A percentile compares a stretch with the other conserved stretches of the same genome.
These are phyloP conservation scores for Electrona antarctica DNA, from an alignment of 2,113 vertebrate genomes.

Conservation along the genomic window DNA sequence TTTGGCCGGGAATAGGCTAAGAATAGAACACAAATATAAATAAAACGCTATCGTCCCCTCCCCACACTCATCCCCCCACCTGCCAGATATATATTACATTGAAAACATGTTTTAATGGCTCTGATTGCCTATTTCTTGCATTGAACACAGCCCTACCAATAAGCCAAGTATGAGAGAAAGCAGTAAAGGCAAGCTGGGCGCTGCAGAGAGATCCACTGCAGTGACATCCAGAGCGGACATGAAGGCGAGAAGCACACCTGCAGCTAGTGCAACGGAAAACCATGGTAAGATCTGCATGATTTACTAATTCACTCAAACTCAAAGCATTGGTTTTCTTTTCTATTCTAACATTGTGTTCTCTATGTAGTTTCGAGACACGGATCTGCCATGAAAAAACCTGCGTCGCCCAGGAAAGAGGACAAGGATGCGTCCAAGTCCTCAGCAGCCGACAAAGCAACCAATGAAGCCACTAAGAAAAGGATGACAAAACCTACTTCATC, in stretches of 20 bases:
- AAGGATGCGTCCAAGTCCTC: conserved; percentile 75
- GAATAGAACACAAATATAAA: no score
- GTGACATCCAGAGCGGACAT: conserved; percentile 68
- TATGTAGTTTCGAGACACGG: conserved; percentile 80
- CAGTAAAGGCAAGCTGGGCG: conserved; percentile 73
- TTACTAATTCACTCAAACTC: neutral
- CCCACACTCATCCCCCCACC: no score
- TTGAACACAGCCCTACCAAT: conserved; percentile 77
- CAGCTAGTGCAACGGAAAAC: conserved; percentile 70
- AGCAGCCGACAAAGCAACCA: conserved; percentile 50
- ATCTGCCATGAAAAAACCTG: conserved; percentile 78
- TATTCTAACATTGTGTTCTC: conserved; percentile 3
- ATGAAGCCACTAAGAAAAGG: conserved; percentile 83
- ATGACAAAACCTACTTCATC: conserved; percentile 68
- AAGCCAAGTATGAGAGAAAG: conserved; percentile 76
- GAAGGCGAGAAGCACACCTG: conserved; percentile 78
- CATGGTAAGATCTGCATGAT: conserved; percentile 78
- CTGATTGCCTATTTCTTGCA: neutral
- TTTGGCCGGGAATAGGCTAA: no score
- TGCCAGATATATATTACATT: neutral
- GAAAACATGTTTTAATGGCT: conserved; percentile 11
- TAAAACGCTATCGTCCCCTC: no score
- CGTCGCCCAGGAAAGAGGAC: conserved; percentile 86
- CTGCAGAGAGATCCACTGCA: conserved; percentile 77
- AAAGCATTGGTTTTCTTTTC: neutral